Conservation (phyloP, 2,797 vertebrate species). For the Anas acuta region DNA sequence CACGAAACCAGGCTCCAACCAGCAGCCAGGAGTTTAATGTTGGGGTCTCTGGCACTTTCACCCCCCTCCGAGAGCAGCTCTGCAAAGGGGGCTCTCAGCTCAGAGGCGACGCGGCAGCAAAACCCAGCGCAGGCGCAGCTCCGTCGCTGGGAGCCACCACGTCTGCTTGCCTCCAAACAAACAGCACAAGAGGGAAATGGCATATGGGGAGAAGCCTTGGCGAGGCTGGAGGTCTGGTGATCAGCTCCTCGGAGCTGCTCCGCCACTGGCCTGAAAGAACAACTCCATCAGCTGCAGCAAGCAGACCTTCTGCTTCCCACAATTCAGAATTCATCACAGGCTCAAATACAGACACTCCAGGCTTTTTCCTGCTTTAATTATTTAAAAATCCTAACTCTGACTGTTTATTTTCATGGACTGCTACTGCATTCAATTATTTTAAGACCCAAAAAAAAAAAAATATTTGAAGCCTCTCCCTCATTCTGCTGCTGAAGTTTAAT, state of each 20-base stretch:
- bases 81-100: background rate
- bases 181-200: background rate
- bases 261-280: slow-evolving; percentile 38
- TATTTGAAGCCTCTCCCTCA: slow-evolving; percentile 68
- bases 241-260: background rate
- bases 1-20: accelerated
- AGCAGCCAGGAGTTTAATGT: accelerated
- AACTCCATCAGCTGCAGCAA: slow-evolving; percentile 22
- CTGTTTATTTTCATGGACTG: slow-evolving; percentile 35
- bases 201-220: slow-evolving; percentile 1
- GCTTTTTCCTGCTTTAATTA: slow-evolving; percentile 46
- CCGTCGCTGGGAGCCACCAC: background rate
- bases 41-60: accelerated
- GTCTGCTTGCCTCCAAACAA: background rate
- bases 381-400: slow-evolving; percentile 46
- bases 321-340: background rate
- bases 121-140: background rate
- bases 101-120: accelerated
- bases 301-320: slow-evolving; percentile 33
- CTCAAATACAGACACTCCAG: slow-evolving; percentile 1
- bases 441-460: background rate
- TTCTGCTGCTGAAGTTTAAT: slow-evolving; percentile 72
- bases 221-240: background rate
- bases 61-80: background rate
- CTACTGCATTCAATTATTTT: slow-evolving; percentile 26